phyloP scores from a whole-genome alignment of 2,797 vertebrate genomes.

The Serranus cabrilla region DNA sequence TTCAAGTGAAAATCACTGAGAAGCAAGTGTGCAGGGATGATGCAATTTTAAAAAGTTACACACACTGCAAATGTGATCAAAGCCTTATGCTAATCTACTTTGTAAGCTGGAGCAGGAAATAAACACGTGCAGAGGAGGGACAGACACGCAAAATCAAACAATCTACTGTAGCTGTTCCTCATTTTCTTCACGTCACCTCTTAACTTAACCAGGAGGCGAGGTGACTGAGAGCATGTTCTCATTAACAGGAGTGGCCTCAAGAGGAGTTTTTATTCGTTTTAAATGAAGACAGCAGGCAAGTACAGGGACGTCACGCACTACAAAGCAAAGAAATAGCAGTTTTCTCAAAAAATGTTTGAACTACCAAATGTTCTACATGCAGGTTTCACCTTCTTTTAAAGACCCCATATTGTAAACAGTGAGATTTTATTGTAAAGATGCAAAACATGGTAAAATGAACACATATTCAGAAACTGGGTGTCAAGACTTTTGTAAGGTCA shows the following conservation, averaged over 20 bases:
- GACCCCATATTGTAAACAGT: too few species aligned
- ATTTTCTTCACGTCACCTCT: slow-evolving; percentile 14
- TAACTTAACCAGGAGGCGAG: slow-evolving; percentile 26
- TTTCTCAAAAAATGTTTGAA: not conserved
- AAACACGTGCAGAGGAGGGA: slow-evolving; percentile 43
- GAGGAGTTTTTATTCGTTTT: not conserved
- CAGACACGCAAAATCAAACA: slow-evolving; percentile 16
- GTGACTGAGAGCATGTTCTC: slow-evolving; percentile 9
- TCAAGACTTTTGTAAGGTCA: too few species aligned
- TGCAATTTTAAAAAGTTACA: slow-evolving; percentile 63
- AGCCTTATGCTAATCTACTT: slow-evolving; percentile 61
- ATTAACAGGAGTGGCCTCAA: not conserved
- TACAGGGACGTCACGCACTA: too few species aligned
- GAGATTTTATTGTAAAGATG: too few species aligned
- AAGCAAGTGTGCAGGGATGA: slow-evolving; percentile 56
- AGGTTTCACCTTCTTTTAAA: not conserved
- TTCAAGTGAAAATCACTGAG: slow-evolving; percentile 54
- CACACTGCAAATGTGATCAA: slow-evolving; percentile 69
- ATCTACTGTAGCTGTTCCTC: not conserved
- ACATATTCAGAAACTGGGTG: too few species aligned
- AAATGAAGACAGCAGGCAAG: not conserved
- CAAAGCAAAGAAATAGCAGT: not conserved
- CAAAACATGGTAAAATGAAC: too few species aligned
- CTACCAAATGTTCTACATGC: not conserved
- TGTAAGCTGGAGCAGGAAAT: slow-evolving; percentile 38